Evolutionary conservation across 2,888 invertebrate genomes (phyloP), one percentile per base, ranked within the genome.

Genomic region (Melieria omissa): DNA sequence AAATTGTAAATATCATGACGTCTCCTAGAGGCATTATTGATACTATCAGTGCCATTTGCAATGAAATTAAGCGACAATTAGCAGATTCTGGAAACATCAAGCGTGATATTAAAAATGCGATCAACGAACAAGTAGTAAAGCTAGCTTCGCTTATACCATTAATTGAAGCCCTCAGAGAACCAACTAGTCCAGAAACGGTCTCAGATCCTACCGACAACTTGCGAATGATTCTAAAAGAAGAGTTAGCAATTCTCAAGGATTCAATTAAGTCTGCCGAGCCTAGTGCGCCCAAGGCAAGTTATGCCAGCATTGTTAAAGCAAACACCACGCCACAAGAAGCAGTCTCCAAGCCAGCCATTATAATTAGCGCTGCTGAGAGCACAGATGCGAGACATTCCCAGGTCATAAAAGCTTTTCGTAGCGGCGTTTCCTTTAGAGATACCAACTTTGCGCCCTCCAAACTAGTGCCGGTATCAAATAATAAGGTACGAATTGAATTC

Each of bases 31-130:
- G 29, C 29, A 29, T 29, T 29, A 29, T 1, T 29, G 29, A 29
- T 29, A 3, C 29, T 29, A 29, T 29, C 29, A 29, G 29, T 29
- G 29, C 29, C 29, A 29, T 29, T 2, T 29, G 29, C 29, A 60
- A 29, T 29, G 29, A n/a, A 60, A 60, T 60, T 3, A 60, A 12
- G 58, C 14, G 41, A 16, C 58, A 42, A 41, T 41, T 60, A 8
- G 41, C 29, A 16, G 58, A 60, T 8, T 5, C 58, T 9, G 58
- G 58, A 41, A 60, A 60, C 12, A 60, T 60, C 0, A 60, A 60
- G 42, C 58, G 58, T 1, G 58, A 16, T 12, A 60, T 60, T 29
- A 60, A 60, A 60, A 60, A 16, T 60, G 54, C 58, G 5, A 60
- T 16, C 7, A 60, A 14, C 16, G 0, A 29, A 7, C 29, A 60